Evolutionary conservation across 2,888 invertebrate species (phyloP).

Genomic region (Rhorus exstirpatorius): DNA sequence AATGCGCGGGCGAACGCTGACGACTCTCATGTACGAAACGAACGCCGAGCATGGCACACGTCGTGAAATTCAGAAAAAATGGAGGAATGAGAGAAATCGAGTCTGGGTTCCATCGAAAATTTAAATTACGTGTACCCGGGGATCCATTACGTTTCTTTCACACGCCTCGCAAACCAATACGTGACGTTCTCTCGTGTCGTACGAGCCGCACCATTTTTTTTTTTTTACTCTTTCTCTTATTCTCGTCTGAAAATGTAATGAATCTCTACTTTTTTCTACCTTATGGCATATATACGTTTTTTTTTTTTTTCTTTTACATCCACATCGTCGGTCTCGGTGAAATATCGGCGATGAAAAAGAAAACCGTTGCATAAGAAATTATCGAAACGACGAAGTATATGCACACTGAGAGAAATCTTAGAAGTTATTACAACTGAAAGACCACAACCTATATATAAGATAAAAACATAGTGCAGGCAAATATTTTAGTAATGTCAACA

Average conservation of each 20-base stretch:
- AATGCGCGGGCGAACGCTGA: constrained; percentile 38
- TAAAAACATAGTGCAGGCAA: too few species aligned
- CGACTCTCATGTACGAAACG: constrained; percentile 25
- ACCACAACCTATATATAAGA: too few species aligned
- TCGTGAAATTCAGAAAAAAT: constrained; percentile 24
- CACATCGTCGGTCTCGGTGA: constrained; percentile 15
- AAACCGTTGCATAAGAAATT: constrained; percentile 69
- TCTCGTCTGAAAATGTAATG: constrained; percentile 45
- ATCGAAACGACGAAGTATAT: constrained; percentile 19
- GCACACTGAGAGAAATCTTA: too few species aligned
- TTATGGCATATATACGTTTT: constrained; percentile 26
- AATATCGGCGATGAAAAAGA: constrained; percentile 34
- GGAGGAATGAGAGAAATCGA: constrained; percentile 45
- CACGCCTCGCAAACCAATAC: constrained; percentile 7
- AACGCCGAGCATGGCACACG: not conserved
- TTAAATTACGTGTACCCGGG: constrained; percentile 58
- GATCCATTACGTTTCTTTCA: constrained; percentile 59
- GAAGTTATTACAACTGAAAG: too few species aligned
- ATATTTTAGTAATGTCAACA: too few species aligned
- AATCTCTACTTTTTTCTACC: constrained; percentile 26
- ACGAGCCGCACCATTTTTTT: constrained; percentile 53
- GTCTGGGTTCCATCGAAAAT: constrained; percentile 61
- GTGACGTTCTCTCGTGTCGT: constrained; percentile 22
- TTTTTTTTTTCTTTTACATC: constrained; percentile 30
- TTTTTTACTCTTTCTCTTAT: constrained; percentile 34